Conservation (phyloP, 2,113 vertebrate genomes). For the Rhabdomys dilectus region DNA sequence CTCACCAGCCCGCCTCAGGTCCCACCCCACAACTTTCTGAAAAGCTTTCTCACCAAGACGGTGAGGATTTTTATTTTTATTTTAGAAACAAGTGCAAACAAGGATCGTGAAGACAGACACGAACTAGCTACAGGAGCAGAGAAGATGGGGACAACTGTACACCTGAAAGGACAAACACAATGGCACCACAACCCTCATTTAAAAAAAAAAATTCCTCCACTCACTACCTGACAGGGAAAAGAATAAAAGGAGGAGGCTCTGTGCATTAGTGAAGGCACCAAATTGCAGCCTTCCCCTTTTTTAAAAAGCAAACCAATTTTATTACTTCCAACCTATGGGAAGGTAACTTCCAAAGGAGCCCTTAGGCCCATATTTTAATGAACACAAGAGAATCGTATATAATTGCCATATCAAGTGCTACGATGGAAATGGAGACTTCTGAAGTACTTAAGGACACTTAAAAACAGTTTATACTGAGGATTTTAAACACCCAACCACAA, state of each 20-base stretch:
- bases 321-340: constrained; percentile 71
- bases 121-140: background rate
- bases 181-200: background rate
- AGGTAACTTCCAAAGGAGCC: constrained; percentile 60
- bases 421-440: constrained; percentile 54
- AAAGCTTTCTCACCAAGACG: background rate
- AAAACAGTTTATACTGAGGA: constrained; percentile 48
- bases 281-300: constrained; percentile 17
- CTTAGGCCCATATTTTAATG: constrained; percentile 72
- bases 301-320: constrained; percentile 65
- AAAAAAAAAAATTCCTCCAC: background rate
- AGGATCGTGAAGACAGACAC: background rate
- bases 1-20: background rate
- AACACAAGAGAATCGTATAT: constrained; percentile 61
- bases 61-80: constrained; percentile 2
- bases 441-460: constrained; percentile 47
- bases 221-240: constrained; percentile 34
- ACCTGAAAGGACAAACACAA: background rate
- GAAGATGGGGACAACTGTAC: background rate
- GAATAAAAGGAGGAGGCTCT: constrained; percentile 1
- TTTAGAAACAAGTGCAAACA: background rate
- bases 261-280: constrained; percentile 60
- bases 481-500: constrained; percentile 11
- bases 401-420: constrained; percentile 68
- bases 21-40: background rate